Conservation (phyloP, 2,113 vertebrate genomes). For the Pelecanus crispus region DNA sequence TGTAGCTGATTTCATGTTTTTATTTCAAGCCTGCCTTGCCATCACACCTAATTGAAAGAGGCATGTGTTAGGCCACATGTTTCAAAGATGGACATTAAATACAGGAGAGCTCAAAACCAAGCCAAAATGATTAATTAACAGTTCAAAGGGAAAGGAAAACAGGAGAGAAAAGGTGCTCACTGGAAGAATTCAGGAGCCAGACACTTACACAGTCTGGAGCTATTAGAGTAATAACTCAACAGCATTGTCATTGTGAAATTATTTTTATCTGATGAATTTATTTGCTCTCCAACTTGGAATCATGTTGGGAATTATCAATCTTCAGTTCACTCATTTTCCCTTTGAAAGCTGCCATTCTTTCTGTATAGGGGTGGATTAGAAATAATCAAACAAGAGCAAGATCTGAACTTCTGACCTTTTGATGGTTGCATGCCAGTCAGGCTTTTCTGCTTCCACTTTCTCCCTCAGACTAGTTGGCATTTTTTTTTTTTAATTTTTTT, state of each 20-base stretch:
- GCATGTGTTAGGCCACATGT: background rate
- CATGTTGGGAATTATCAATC: background rate
- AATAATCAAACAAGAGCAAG: background rate
- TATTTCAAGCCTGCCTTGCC: background rate
- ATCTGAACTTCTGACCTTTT: constrained; percentile 38
- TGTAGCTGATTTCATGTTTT: background rate
- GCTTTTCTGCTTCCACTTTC: background rate
- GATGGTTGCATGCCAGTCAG: background rate
- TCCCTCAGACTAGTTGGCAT: background rate
- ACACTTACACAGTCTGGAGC: background rate
- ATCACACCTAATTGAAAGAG: background rate
- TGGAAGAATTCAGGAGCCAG: background rate
- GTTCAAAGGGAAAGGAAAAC: background rate
- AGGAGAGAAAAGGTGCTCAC: background rate
- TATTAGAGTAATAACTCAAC: background rate
- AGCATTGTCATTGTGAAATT: background rate
- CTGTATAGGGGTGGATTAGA: background rate
- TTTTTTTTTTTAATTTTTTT: background rate
- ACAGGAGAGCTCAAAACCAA: background rate
- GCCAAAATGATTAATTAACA: background rate
- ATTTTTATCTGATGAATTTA: constrained; percentile 18
- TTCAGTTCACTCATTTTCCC: background rate
- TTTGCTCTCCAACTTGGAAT: constrained; percentile 2
- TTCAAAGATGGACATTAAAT: background rate
- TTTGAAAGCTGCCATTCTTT: constrained; percentile 1